Evolutionary conservation across 2,797 vertebrate species (phyloP), one percentile per base, ranked within the genome.

Genomic region (Pelodytes ibericus): DNA sequence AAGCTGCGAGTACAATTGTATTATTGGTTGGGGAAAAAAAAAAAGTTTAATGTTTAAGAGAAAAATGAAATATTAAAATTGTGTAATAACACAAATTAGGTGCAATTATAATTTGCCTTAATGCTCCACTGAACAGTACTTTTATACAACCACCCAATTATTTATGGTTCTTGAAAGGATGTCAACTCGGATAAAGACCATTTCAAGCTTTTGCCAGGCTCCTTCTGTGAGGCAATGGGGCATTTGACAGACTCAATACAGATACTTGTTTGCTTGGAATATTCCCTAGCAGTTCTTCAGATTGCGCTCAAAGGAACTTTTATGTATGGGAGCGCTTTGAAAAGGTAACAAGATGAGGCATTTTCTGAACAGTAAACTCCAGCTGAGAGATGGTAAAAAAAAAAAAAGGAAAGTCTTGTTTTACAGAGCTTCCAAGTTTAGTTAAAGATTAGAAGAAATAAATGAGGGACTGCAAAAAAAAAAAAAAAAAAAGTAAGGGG

Each of bases 261-360:
- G 72, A 0, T 66, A 62, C 62, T 83, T 82, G 82, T 89, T 88
- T 82, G 75, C 88, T 88, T 89, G 86, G 86, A 83, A 74, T 80
- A 75, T 80, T 82, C 83, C 85, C 81, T 82, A 83, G 60, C 81
- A 81, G 82, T 73, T 80, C 78, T 81, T 83, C 81, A 36, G 15
- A 81, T 82, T 63, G 64, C 71, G 72, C 74, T 82, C 75, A 80
- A 80, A 64, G 75, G 71, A 74, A 25, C 81, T 84, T 75, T 80
- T 49, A 81, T 84, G 81, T 1, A 81, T 80, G 25, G 11, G 67
- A 71, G 31, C 3, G 68, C 24, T 44, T 72, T 80, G 26, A 86
- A 88, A 74, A 63, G 81, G 65, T 81, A 81, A 85, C 87, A 83
- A 87, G 84, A 83, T 75, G 67, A 33, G 7, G 67, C 72, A 61